phyloP scores from a whole-genome alignment of 1,140 invertebrate species.

The Bombus affinis region DNA sequence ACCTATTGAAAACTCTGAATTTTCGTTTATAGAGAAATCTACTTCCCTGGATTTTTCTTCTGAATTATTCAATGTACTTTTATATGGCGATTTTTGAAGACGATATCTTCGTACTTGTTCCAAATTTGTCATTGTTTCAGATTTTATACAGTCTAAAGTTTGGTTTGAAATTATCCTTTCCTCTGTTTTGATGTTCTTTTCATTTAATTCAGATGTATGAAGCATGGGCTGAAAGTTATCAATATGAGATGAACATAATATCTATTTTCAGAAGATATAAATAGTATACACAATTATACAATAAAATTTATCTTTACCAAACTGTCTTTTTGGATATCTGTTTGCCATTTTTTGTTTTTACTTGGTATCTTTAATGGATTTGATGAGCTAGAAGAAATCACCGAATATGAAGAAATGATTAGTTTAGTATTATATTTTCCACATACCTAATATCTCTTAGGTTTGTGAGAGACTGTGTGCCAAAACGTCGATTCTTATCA shows the following conservation, averaged over 20 bases:
- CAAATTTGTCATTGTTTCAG: conserved; percentile 70
- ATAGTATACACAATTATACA: conserved; percentile 12
- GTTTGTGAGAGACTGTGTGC: conserved; percentile 74
- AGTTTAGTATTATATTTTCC: conserved; percentile 16
- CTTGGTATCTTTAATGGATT: conserved; percentile 47
- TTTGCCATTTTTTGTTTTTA: conserved; percentile 56
- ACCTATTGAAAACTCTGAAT: conserved; percentile 7
- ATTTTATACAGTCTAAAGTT: conserved; percentile 23
- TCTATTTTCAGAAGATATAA: conserved; percentile 8
- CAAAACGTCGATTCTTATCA: conserved; percentile 68
- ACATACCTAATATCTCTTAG: conserved; percentile 78
- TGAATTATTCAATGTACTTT: conserved; percentile 38
- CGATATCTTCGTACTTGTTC: conserved; percentile 68
- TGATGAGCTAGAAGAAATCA: conserved; percentile 44
- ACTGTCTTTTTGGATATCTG: conserved; percentile 55
- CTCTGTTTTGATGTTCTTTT: conserved; percentile 28
- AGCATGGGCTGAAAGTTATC: conserved; percentile 57
- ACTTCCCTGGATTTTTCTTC: conserved; percentile 44
- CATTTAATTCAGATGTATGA: conserved; percentile 47
- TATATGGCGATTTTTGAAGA: conserved; percentile 64
- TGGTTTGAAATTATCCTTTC: conserved; percentile 44
- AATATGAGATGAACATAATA: background rate
- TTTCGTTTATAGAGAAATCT: conserved; percentile 10
- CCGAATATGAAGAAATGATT: conserved; percentile 17
- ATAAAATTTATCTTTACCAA: conserved; percentile 60